These are phyloP conservation scores for Peromyscus californicus DNA, from an alignment of 2,113 vertebrate genomes.

Conservation along the genomic window DNA sequence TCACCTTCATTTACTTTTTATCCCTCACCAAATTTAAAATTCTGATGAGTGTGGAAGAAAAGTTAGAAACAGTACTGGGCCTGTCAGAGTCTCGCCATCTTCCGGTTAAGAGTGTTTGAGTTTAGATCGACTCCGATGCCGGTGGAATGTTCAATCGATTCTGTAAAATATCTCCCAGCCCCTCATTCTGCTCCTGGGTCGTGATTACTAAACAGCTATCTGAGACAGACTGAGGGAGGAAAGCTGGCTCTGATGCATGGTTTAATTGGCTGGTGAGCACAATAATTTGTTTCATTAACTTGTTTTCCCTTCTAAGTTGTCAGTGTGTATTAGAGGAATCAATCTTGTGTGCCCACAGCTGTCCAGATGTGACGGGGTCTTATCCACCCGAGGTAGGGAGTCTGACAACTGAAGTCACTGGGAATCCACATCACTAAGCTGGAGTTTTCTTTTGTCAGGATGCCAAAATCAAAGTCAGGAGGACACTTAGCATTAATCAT, in stretches of 20 bases:
- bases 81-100: background rate
- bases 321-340: constrained; percentile 12
- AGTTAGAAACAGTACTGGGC: background rate
- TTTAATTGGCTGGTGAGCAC: constrained; percentile 37
- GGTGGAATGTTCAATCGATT: background rate
- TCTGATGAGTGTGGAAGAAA: background rate
- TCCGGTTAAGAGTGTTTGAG: constrained; percentile 3
- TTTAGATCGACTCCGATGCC: background rate
- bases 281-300: constrained; percentile 60
- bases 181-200: background rate
- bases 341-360: background rate
- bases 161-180: background rate
- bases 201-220: constrained; percentile 38
- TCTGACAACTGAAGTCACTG: background rate
- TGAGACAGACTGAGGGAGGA: background rate
- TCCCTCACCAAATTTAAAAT: background rate
- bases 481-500: background rate
- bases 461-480: constrained; percentile 14
- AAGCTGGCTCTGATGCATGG: background rate
- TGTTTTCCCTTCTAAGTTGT: constrained; percentile 51
- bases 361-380: background rate
- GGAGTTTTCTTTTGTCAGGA: background rate
- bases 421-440: background rate
- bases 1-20: background rate
- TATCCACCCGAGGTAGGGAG: background rate